Conservation (phyloP, 1,140 invertebrate genomes). For the Achatina immaculata region DNA sequence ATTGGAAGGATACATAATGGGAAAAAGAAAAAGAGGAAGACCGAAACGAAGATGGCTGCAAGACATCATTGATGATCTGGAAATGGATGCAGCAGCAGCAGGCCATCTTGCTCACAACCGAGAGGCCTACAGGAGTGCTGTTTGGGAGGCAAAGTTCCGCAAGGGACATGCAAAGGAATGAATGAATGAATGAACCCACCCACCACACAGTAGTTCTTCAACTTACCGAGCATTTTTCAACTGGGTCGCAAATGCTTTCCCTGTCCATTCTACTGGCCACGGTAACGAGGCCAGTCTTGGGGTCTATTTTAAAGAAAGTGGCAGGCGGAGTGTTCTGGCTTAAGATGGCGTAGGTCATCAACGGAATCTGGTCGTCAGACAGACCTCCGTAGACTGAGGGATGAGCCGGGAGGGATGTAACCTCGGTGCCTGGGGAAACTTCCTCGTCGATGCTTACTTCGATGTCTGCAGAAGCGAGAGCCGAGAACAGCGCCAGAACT, state of each 20-base stretch:
- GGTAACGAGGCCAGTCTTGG: conserved; percentile 38
- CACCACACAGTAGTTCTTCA: no score
- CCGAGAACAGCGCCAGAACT: not conserved
- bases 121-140: no score
- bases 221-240: conserved; percentile 37
- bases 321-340: conserved; percentile 38
- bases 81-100: no score
- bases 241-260: conserved; percentile 48
- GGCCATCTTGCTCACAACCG: no score
- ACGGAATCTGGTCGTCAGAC: conserved; percentile 25
- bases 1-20: no score
- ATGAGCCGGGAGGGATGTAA: conserved; percentile 47
- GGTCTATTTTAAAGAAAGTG: conserved; percentile 44
- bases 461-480: conserved; percentile 2
- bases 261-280: conserved; percentile 47
- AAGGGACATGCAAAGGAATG: no score
- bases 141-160: no score
- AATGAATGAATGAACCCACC: no score
- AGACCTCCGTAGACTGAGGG: conserved; percentile 37
- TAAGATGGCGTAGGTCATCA: conserved; percentile 45
- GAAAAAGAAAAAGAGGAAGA: no score
- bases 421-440: conserved; percentile 32
- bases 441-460: conserved; percentile 42
- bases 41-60: no score
- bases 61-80: no score